Evolutionary conservation across 2,113 vertebrate species (phyloP), one percentile per base, ranked within the genome.

Genomic region (Larimichthys crocea): DNA sequence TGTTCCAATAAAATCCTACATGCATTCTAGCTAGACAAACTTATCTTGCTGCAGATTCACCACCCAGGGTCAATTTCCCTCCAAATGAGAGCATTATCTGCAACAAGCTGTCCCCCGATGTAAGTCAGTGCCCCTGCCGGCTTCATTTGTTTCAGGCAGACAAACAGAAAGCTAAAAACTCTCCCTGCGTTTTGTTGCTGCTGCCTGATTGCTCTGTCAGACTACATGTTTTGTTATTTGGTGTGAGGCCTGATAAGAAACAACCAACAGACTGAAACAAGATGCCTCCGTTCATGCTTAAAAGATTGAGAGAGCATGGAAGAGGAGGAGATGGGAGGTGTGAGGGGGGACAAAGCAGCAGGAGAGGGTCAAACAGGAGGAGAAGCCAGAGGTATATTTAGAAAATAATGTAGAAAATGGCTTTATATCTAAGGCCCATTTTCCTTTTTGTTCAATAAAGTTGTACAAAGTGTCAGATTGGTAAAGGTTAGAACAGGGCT

Each of bases 81-180:
- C 84, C 80, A 92, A 93, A 92, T 91, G 88, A 92, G 88, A 90
- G 88, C 81, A 91, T 90, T 92, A 91, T 93, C 88, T 85, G 89
- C 79, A 69, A 93, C 90, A 91, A 91, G 89, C 86, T 90, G 88
- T 89, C 85, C 90, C 87, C 79, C 31, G 81, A 88, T 89, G 85
- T 84, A 82, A 86, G 76, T 83, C 83, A 48, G 53, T 63, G 83
- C 63, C 89, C 88, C 76, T 66, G 81, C 79, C 22, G 76, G 74
- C 85, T 92, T 91, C 89, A 91, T 93, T 92, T 90, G 86, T 91
- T 89, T 90, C 83, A 78, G 76, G 74, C 80, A 82, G 84, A 74
- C 83, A 89, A 93, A 86, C 83, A 84, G 84, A 85, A 67, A 70
- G 74, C 86, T 79, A 75, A 83, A 83, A 91, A 84, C 79, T 80